Base-by-base conservation (phyloP, 2,888 invertebrate genomes). In the Cheilosia scutellata region DNA sequence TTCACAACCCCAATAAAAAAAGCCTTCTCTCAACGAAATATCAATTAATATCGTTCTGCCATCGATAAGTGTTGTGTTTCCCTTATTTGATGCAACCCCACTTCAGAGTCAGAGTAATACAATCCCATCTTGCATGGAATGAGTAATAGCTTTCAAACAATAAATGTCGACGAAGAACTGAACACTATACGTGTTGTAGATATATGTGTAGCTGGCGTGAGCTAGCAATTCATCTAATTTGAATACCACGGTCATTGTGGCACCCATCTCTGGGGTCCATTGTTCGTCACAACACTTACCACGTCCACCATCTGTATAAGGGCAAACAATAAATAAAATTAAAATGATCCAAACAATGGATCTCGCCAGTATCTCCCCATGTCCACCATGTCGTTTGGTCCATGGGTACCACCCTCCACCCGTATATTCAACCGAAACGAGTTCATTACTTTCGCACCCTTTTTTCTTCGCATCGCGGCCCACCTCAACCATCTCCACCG, bases 291-390 rank as follows among this genome's bases (percentile, higher is more conserved):
- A 55, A 68, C 82, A 76, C 80, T 71, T 76, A 58, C 70, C 58
- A 47, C 51, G 62, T 66, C 72, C 71, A 65, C 55, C 65, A 20
- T 20, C 20, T 20, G 20, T 60, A 53, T 49, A 51, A 40, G 78
- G 90, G 89, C 91, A 90, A 90, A 92, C 91, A 91, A 92, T 92
- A 92, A 91, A 91, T 91, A 91, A 91, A 91, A 91, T 91, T 91
- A 92, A 92, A 91, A 91, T 91, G 92, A 91, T 92, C 90, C 92
- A 91, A 92, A 92, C 91, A 90, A 91, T 90, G 78, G 84, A 75
- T 65, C 40, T 49, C 51, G 77, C 74, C 77, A 70, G 58, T 47
- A 72, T 71, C 63, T 47, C 37, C 80, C 49, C 51, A 20, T 20
- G 20, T 20, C 20, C 20, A 20, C 20, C 20, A 20, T 20, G 20